Percentiles rank a stretch among this genome's conserved stretches.
These are phyloP conservation scores for Serripes groenlandicus DNA, from an alignment of 2,888 invertebrate species.

Conservation along the genomic window DNA sequence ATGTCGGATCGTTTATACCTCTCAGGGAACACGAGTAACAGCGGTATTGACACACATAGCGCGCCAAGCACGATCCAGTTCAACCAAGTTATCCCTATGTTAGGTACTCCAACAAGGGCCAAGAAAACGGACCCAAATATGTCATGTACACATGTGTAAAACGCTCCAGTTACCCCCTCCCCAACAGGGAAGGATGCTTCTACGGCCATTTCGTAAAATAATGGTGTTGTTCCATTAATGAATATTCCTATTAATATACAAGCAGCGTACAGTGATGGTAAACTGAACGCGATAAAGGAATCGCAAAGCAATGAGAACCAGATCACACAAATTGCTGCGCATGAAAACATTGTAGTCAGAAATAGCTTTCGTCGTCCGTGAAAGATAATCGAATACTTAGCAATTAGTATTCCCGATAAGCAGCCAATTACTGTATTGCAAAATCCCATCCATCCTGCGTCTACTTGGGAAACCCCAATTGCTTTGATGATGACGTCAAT, in stretches of 20 bases:
- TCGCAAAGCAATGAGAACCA: conserved; percentile 54
- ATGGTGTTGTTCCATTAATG: conserved; percentile 46
- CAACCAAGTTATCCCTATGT: conserved; percentile 52
- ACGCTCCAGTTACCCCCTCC: conserved; percentile 56
- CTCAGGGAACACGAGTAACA: conserved; percentile 49
- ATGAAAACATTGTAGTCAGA: conserved; percentile 23
- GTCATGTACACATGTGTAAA: conserved; percentile 27
- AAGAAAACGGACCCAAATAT: conserved; percentile 33
- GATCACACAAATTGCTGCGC: conserved; percentile 21
- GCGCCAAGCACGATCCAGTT: conserved; percentile 55
- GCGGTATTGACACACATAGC: conserved; percentile 25
- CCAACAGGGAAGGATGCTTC: conserved; percentile 58
- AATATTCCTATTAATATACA: conserved; percentile 53
- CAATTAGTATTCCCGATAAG: conserved; percentile 44
- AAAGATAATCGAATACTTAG: conserved; percentile 49
- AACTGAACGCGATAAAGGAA: conserved; percentile 21
- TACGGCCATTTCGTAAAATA: conserved; percentile 54
- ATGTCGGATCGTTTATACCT: conserved; percentile 48
- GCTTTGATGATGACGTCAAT: conserved; percentile 54
- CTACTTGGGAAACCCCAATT: conserved; percentile 48
- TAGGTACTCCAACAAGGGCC: conserved; percentile 37
- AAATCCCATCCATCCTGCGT: conserved; percentile 64
- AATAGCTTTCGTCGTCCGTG: conserved; percentile 43
- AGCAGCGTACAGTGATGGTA: conserved; percentile 41
- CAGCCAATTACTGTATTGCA: conserved; percentile 51